Evolutionary conservation across 2,797 vertebrate species (phyloP), one percentile per base, ranked within the genome.

Genomic region (Lepilemur septentrionalis): DNA sequence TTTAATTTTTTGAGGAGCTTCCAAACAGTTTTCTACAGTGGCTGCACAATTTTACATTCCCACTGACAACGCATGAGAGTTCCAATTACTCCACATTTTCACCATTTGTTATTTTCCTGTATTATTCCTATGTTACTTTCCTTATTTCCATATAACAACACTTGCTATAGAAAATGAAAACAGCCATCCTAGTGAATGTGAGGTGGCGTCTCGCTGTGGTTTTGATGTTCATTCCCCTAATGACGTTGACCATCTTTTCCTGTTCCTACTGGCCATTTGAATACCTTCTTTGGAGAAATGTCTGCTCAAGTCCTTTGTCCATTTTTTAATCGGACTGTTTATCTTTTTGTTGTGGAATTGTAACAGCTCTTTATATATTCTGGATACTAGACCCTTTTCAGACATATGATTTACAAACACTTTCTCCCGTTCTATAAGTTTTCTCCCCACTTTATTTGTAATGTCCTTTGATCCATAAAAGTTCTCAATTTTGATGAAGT

Each of bases 171-270:
- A 41, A 95, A 82, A 41, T 63, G 22, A 65, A 55, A 25, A 43
- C 11, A 59, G 72, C 38, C 46, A 83, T 57, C 10, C 43, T 23
- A 18, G 23, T n/a, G 43, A 80, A 23, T 80, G 30, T 14, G 22
- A 80, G 41, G 35, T 79, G 32, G 23, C n/a, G 15, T 32, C 70
- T 93, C 76, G 38, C 5, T 38, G 63, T 61, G 46, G 43, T 79
- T 92, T 83, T 86, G 69, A 52, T 92, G 89, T 94, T 69, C 35
- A 43, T 63, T 78, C 92, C 14, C 43, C 76, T 92, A 32, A 46
- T 69, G 41, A 73, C 82, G 41, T 61, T 63, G 41, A 63, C 4
- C 25, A n/a, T 80, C 67, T 81, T 84, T 91, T 70, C 23, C n/a
- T 91, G 72, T 52, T n/a, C 5, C 25, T 52, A 7, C 23, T 82